Evolutionary conservation across 2,113 vertebrate genomes (phyloP), one percentile per base, ranked within the genome.

Genomic region (Sphaerodactylus townsendi): DNA sequence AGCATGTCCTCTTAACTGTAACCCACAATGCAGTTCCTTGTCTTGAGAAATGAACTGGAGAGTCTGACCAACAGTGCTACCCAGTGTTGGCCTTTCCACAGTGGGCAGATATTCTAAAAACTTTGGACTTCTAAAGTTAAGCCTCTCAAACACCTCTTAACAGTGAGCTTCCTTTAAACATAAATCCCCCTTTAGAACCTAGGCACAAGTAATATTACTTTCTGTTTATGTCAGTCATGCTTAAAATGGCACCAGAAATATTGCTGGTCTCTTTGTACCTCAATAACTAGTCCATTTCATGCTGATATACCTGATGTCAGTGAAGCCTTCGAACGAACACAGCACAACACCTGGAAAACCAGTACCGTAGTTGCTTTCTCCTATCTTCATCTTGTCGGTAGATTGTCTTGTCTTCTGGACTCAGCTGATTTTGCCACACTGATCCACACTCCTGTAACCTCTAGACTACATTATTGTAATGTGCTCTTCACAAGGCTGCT

Each of bases 11-110:
- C 28, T 7, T 65, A 83, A 89, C 82, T 81, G 73, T 81, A 82
- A 83, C 84, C 79, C 86, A 9, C 73, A 33, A 70, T 1, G 37
- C 25, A 79, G 50, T 39, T 85, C 88, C 80, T 87, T 86, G 85
- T 89, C 75, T 89, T 84, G 35, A 68, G 87, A 5, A 35, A 0
- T 81, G 78, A 50, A 44, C 83, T 86, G 82, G 56, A 64, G 68
- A 88, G 88, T 65, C 30, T 53, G 65, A 56, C 80, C 44, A 35
- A 71, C 66, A 48, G 70, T 59, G 30, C 70, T 44, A 13, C 28
- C 48, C 75, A 62, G 65, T 44, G 65, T 44, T 44, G 74, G 48
- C 37, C 37, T 77, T 62, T 70, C 37, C 23, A 33, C 35, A 41
- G 46, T 44, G 30, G 9, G 35, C 8, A 44, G 15, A 25, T 59